Conservation (phyloP, 2,113 vertebrate species). For the Callaeas wilsoni region DNA sequence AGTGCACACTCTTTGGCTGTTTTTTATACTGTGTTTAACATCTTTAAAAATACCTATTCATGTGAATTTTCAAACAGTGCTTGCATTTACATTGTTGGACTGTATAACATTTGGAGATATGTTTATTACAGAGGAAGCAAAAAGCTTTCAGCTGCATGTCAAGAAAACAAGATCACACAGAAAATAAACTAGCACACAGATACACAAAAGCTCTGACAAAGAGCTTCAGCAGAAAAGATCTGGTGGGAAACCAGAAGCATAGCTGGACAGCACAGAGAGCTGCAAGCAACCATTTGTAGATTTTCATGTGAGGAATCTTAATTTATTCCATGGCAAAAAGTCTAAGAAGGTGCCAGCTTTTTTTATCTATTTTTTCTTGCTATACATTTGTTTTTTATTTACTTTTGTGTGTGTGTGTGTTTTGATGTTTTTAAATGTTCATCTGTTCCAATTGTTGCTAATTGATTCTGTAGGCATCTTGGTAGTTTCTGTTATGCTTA, state of each 20-base stretch:
- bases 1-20: neutral
- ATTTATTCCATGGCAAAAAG: neutral
- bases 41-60: neutral
- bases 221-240: neutral
- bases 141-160: neutral
- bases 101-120: neutral
- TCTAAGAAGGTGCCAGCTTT: neutral
- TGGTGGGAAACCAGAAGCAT: neutral
- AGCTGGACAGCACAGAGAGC: neutral
- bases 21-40: neutral
- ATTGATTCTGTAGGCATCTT: neutral
- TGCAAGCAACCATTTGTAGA: neutral
- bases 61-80: neutral
- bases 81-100: neutral
- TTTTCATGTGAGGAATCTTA: neutral
- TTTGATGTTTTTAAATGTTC: neutral
- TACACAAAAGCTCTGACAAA: neutral
- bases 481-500: neutral
- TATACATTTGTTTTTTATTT: neutral
- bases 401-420: neutral
- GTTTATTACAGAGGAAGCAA: neutral
- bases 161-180: neutral
- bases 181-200: neutral
- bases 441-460: neutral
- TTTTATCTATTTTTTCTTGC: neutral